Evolutionary conservation across 2,113 vertebrate genomes (phyloP).

Genomic region (Pithys albifrons): DNA sequence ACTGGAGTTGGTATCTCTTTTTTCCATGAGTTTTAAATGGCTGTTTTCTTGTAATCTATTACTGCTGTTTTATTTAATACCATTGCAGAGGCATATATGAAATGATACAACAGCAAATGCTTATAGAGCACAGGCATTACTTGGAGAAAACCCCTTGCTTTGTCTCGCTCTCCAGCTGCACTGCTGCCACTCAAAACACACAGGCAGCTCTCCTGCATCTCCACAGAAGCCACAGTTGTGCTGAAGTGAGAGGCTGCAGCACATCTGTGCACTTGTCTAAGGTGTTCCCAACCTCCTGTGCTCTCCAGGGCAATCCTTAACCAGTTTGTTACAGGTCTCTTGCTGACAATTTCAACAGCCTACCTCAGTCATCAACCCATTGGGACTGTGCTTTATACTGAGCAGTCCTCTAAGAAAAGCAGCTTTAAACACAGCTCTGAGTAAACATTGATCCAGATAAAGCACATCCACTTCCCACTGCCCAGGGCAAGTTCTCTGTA

Average conservation of each 20-base stretch:
- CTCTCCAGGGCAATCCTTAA: neutral
- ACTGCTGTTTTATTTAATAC: neutral
- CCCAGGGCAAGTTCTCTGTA: accelerated
- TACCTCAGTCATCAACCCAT: neutral
- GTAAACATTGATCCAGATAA: neutral
- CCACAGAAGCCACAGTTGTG: neutral
- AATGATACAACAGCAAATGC: neutral
- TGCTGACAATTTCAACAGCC: neutral
- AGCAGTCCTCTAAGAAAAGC: neutral
- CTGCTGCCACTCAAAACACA: neutral
- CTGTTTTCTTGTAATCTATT: neutral
- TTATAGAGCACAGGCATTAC: neutral
- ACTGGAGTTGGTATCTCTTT: neutral
- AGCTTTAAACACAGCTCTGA: neutral
- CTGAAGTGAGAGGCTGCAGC: neutral
- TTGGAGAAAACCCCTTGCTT: neutral
- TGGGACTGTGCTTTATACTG: neutral
- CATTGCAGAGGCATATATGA: neutral
- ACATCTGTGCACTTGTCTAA: accelerated
- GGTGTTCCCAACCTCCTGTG: neutral
- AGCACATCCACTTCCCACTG: neutral
- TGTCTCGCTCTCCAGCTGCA: neutral
- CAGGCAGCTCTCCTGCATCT: neutral
- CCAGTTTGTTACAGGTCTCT: neutral
- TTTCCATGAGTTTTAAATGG: neutral